Evolutionary conservation across 2,888 invertebrate genomes (phyloP), one percentile per base, ranked within the genome.

Genomic region (Drosophila setosimentum): DNA sequence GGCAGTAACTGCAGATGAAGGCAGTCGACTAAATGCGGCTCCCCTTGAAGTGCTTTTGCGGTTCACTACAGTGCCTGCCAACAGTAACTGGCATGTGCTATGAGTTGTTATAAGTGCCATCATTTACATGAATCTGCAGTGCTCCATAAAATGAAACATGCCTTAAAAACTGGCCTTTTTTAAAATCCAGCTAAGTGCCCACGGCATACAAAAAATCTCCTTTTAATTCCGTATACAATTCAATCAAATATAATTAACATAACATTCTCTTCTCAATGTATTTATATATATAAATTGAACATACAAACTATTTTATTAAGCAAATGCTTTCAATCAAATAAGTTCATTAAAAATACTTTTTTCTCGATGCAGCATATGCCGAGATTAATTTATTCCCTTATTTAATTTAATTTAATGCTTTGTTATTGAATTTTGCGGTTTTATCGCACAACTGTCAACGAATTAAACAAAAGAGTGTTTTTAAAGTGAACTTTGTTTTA

Each of bases 1-100:
- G 71, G 69, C 49, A 37, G 81, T 64, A 59, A 78, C 68, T 80
- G 81, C 64, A 78, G 83, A 83, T 78, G 81, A 86, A 69, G 69
- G 64, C 78, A 76, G 65, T 63, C 32, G 66, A 72, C 70, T 53
- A 53, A 58, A 48, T 62, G 58, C 53, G 29, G 24, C 37, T 48
- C 72, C 49, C 27, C 3, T 37, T 53, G 32, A 27, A 76, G 73
- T 76, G 60, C 57, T 60, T 57, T 63, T 30, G 29, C 29, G 68
- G 49, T 57, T 55, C 50, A 29, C 27, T 49, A 61, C 77, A 66
- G 65, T 65, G 80, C 62, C 80, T 63, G 73, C 76, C 60, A 63
- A 65, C 61, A 42, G 65, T 68, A 48, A 11, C 78, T 58, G 68
- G 61, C 57, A 77, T 60, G 35, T 64, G 60, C 62, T 70, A 42